Evolutionary conservation across 1,140 invertebrate species (phyloP).

Genomic region (Agraylea sexmaculata): DNA sequence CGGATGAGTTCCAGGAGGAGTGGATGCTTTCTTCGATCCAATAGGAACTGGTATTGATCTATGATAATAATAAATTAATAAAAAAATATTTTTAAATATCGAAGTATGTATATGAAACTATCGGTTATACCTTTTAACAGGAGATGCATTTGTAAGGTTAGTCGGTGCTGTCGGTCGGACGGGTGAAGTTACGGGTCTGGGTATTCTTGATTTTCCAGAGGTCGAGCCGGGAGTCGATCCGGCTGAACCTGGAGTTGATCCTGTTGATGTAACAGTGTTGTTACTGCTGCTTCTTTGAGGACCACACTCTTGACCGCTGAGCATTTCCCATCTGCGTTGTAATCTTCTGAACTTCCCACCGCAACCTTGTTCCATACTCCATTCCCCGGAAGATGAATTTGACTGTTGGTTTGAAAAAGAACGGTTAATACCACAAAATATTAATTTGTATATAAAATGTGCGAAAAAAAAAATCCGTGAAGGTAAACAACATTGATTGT

Average conservation of each 20-base stretch:
- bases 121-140: constrained; percentile 17
- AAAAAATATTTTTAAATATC: constrained; percentile 13
- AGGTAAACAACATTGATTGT: background rate
- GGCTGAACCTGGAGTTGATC: constrained; percentile 18
- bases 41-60: constrained; percentile 19
- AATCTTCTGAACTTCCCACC: constrained; percentile 56
- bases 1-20: constrained; percentile 9
- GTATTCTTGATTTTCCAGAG: constrained; percentile 33
- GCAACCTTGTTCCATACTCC: constrained; percentile 22
- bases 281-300: constrained; percentile 5
- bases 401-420: constrained; percentile 10
- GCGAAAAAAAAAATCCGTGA: background rate
- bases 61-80: background rate
- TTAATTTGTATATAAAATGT: constrained; percentile 3
- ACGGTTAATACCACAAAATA: background rate
- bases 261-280: constrained; percentile 15
- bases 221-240: constrained; percentile 14
- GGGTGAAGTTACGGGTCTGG: constrained; percentile 40
- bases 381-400: constrained; percentile 25
- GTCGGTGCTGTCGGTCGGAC: constrained; percentile 38
- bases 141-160: constrained; percentile 10
- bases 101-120: background rate
- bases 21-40: constrained; percentile 15
- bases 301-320: constrained; percentile 38
- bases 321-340: constrained; percentile 78